These are phyloP conservation scores for Stomorhina lunata DNA, from an alignment of 2,888 invertebrate genomes.

Conservation along the genomic window DNA sequence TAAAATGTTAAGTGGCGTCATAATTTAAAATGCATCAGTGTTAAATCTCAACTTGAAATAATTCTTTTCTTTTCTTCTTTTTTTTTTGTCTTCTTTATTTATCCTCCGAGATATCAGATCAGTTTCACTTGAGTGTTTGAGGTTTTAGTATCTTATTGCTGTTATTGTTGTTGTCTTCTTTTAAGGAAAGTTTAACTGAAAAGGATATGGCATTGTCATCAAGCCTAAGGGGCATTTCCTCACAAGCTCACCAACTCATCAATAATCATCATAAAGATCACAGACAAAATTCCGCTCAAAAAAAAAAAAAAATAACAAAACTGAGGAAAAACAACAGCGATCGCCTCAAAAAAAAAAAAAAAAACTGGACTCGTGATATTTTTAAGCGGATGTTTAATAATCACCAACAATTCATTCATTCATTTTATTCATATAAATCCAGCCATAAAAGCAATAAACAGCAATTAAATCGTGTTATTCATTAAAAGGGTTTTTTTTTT, in stretches of 20 bases:
- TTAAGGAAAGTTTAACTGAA: slow-evolving; percentile 51
- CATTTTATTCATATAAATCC: too few relatives aligned
- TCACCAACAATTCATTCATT: not conserved
- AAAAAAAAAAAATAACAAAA: too few relatives aligned
- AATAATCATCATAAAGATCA: slow-evolving; percentile 74
- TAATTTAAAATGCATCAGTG: slow-evolving; percentile 74
- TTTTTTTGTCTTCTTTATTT: not conserved
- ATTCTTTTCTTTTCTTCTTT: not conserved
- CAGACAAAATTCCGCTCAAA: slow-evolving; percentile 55
- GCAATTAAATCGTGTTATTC: slow-evolving; percentile 34
- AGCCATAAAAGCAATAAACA: slow-evolving; percentile 34
- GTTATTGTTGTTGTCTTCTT: not conserved
- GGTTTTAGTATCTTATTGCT: not conserved
- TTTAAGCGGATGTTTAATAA: slow-evolving; percentile 50
- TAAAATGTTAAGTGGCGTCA: slow-evolving; percentile 78
- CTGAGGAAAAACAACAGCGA: too few relatives aligned
- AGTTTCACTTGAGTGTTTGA: slow-evolving; percentile 10
- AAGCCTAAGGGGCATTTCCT: slow-evolving; percentile 69
- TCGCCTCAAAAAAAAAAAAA: too few relatives aligned
- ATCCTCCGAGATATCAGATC: not conserved
- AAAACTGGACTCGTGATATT: slow-evolving; percentile 3
- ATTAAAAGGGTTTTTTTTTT: not conserved
- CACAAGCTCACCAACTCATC: slow-evolving; percentile 70
- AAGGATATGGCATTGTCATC: slow-evolving; percentile 72
- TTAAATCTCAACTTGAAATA: slow-evolving; percentile 57